Conservation (phyloP, 2,888 invertebrate species). For the Bursaphelenchus okinawaensis region DNA sequence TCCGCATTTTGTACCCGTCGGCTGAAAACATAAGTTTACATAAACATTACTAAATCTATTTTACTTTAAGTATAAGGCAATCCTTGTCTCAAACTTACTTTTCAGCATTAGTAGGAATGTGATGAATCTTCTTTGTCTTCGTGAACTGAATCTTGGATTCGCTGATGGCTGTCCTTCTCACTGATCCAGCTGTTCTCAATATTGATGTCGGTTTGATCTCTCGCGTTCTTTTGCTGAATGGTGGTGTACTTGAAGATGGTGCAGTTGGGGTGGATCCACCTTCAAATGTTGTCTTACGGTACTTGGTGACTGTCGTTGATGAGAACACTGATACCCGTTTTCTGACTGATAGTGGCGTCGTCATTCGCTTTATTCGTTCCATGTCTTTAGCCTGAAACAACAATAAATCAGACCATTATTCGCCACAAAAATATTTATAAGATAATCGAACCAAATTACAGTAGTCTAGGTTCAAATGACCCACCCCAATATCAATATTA, state of each 20-base stretch:
- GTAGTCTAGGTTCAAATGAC: too few species aligned
- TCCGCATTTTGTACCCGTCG: conserved; percentile 1
- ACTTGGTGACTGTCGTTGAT: background rate
- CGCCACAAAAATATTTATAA: too few species aligned
- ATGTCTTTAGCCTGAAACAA: background rate
- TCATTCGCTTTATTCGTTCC: background rate
- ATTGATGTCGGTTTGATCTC: background rate
- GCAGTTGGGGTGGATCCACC: background rate
- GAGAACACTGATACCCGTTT: background rate
- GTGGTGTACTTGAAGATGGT: background rate
- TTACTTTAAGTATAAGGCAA: too few species aligned
- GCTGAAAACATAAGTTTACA: background rate
- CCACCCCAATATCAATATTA: too few species aligned
- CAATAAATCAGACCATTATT: too few species aligned
- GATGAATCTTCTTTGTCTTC: background rate
- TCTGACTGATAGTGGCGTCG: background rate
- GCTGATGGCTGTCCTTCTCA: background rate
- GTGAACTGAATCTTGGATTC: background rate
- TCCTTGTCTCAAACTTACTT: too few species aligned
- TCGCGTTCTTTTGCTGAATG: background rate
- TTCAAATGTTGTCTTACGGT: background rate
- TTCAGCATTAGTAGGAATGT: conserved; percentile 10
- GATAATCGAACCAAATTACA: too few species aligned
- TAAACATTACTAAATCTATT: background rate
- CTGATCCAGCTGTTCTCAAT: background rate